Conservation (phyloP, 2,797 vertebrate species). For the Danio kyathit region DNA sequence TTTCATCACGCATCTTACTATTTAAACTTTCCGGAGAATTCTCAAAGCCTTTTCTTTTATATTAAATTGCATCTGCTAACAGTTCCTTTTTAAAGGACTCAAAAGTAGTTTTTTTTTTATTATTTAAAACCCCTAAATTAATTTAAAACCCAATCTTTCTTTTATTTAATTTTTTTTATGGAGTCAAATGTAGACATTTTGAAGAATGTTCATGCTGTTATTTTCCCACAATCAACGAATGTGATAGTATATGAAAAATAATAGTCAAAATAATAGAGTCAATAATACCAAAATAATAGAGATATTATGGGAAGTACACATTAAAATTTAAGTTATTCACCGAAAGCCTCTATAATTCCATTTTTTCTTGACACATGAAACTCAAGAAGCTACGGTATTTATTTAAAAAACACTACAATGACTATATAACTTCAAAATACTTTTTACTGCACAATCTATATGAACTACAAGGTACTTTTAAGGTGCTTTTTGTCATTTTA, state of each 20-base stretch:
- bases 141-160: not conserved
- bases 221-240: not conserved
- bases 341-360: no score
- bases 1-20: not conserved
- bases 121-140: not conserved
- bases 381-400: not conserved
- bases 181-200: not conserved
- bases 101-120: not conserved
- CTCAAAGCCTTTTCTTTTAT: not conserved
- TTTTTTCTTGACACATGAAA: not conserved
- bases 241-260: not conserved
- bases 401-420: not conserved
- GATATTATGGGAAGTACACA: not conserved
- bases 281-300: no score
- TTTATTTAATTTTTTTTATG: not conserved
- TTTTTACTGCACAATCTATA: not conserved
- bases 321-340: not conserved
- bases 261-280: no score
- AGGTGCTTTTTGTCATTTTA: not conserved
- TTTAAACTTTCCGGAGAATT: constrained; percentile 1
- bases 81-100: constrained; percentile 1
- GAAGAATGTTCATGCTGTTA: not conserved
- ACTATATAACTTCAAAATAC: not conserved
- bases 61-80: not conserved
- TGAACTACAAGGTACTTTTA: not conserved